phyloP scores from a whole-genome alignment of 1,140 invertebrate species.

The Atta cephalotes region DNA sequence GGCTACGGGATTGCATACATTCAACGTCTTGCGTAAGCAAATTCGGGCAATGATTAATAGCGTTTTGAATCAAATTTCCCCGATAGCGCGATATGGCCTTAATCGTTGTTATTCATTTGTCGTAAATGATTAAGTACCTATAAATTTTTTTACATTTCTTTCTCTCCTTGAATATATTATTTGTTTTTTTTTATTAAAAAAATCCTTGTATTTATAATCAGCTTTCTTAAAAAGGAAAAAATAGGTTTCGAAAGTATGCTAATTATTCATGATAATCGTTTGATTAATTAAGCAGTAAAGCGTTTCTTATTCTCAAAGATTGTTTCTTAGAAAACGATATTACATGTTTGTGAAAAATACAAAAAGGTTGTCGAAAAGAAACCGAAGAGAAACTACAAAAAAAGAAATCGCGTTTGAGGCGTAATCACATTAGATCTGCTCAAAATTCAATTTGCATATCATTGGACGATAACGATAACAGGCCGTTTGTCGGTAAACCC shows the following conservation, averaged over 20 bases:
- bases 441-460: slow-evolving; percentile 44
- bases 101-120: slow-evolving; percentile 31
- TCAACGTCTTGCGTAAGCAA: slow-evolving; percentile 24
- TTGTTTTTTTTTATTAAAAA: neutral
- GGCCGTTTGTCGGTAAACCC: slow-evolving; percentile 40
- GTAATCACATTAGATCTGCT: slow-evolving; percentile 19
- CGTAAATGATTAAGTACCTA: slow-evolving; percentile 13
- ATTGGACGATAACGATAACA: slow-evolving; percentile 14
- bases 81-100: slow-evolving; percentile 22
- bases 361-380: too few species aligned
- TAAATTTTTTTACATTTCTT: neutral
- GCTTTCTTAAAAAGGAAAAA: neutral
- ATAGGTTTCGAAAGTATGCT: neutral
- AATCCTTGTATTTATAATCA: neutral
- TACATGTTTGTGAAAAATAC: neutral
- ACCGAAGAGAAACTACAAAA: neutral
- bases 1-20: neutral
- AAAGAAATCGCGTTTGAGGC: neutral
- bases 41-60: slow-evolving; percentile 43
- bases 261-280: neutral
- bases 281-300: neutral
- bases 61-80: slow-evolving; percentile 37
- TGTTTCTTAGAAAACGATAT: neutral
- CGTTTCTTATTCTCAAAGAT: neutral
- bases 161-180: neutral